A percentile compares a stretch with the other conserved stretches of the same genome.
phyloP scores from a whole-genome alignment of 2,113 vertebrate species.

The Sinocyclocheilus anshuiensis region DNA sequence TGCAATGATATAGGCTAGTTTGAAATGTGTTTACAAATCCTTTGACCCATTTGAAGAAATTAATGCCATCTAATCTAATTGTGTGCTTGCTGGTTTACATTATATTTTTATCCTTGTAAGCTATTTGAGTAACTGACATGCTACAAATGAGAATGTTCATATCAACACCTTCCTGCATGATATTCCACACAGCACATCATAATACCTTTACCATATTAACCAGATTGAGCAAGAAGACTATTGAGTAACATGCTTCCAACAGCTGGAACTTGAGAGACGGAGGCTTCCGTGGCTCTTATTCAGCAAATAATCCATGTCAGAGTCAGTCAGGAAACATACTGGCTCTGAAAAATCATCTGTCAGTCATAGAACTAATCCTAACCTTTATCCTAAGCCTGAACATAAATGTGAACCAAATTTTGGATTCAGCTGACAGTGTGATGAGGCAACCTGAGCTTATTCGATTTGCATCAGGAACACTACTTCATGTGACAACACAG shows the following conservation, averaged over 20 bases:
- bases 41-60: no score
- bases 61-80: background rate
- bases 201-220: background rate
- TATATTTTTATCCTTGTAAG: background rate
- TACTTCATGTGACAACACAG: constrained; percentile 8
- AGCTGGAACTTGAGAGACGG: background rate
- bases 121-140: background rate
- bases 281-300: background rate
- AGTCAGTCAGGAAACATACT: background rate
- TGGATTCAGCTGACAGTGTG: constrained; percentile 24
- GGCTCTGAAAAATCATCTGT: no score
- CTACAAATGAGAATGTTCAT: background rate
- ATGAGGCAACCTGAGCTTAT: constrained; percentile 27
- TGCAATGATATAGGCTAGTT: background rate
- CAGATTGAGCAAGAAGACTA: background rate
- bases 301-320: background rate
- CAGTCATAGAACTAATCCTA: background rate
- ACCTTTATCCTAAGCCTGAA: background rate
- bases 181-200: background rate
- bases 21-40: background rate
- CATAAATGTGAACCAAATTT: background rate
- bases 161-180: background rate
- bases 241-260: constrained; percentile 3
- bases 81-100: background rate
- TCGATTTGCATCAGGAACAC: constrained; percentile 28